A percentile compares a stretch with the other conserved stretches of the same genome.
These are phyloP conservation scores for Natator depressus DNA, from an alignment of 2,113 vertebrate species.

Conservation along the genomic window DNA sequence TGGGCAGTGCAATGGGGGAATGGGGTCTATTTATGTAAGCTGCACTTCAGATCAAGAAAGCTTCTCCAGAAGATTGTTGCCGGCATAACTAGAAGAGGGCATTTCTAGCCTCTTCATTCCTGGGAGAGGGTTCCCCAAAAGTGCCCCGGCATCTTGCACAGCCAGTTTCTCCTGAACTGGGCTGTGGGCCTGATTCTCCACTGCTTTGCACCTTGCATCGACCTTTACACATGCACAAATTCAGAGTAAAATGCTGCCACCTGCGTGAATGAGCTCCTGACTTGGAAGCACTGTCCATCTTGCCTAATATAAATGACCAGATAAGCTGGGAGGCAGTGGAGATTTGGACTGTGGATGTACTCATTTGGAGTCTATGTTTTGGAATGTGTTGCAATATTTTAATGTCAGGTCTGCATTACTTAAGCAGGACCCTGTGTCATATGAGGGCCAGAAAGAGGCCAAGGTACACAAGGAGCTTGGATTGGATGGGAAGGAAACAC, in stretches of 20 bases:
- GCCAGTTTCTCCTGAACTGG: background rate
- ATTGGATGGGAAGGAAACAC: background rate
- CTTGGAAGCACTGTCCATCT: background rate
- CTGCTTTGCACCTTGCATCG: background rate
- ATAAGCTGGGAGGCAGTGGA: background rate
- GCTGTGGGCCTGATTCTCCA: background rate
- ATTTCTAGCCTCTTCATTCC: background rate
- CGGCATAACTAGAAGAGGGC: background rate
- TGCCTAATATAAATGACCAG: background rate
- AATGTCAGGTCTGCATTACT: background rate
- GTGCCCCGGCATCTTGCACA: background rate
- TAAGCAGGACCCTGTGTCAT: background rate
- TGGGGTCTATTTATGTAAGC: background rate
- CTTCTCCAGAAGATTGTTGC: background rate
- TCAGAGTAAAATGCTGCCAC: background rate
- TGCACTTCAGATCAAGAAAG: background rate
- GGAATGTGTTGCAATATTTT: background rate
- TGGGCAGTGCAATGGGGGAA: fast-evolving
- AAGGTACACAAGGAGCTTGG: background rate
- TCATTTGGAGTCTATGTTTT: background rate
- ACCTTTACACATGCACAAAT: background rate
- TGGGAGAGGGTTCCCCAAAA: background rate
- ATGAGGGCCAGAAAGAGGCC: background rate
- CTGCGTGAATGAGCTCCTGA: background rate
- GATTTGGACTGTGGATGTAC: background rate